These are phyloP conservation scores for Sylvilagus bachmani DNA, from an alignment of 2,113 vertebrate species.

Conservation along the genomic window DNA sequence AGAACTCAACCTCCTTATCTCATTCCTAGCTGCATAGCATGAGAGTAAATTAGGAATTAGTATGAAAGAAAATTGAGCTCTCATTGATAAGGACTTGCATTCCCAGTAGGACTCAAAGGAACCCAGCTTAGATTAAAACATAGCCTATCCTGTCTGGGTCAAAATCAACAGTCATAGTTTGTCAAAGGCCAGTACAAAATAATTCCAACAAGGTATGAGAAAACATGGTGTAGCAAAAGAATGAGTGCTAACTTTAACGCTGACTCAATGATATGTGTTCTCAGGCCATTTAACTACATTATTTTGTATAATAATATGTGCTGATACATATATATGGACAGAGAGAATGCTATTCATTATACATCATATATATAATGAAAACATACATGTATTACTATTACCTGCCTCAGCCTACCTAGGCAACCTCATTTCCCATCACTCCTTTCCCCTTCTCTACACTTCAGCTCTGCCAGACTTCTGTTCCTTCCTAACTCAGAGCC, in stretches of 20 bases:
- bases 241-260: background rate
- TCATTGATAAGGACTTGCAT: conserved; percentile 5
- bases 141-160: background rate
- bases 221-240: background rate
- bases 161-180: background rate
- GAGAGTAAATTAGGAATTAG: background rate
- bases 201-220: background rate
- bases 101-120: conserved; percentile 28
- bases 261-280: background rate
- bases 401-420: background rate
- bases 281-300: background rate
- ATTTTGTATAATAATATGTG: background rate
- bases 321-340: no score
- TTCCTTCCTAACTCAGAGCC: background rate
- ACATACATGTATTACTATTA: background rate
- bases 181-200: background rate
- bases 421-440: background rate
- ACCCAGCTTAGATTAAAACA: background rate
- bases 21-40: background rate
- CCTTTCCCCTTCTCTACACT: background rate
- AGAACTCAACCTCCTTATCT: background rate
- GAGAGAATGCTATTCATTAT: background rate
- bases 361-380: background rate
- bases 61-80: background rate
- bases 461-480: background rate